phyloP scores from a whole-genome alignment of 2,113 vertebrate species.

The Halichoeres trimaculatus region DNA sequence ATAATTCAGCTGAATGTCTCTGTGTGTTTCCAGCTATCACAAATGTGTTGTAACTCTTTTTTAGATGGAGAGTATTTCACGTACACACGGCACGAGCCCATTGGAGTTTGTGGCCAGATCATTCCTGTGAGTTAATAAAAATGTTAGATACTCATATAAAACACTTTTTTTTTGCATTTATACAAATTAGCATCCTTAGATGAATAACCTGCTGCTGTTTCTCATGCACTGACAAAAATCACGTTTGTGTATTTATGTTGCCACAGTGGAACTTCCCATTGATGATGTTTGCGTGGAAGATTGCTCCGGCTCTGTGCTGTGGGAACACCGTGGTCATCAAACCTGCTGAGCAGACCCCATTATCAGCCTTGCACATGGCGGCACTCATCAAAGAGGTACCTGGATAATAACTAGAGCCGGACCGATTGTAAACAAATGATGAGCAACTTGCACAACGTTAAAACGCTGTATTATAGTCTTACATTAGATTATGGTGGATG shows the following conservation, averaged over 20 bases:
- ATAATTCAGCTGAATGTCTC: too few relatives aligned
- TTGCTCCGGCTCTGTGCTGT: slow-evolving; percentile 88
- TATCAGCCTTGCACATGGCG: slow-evolving; percentile 89
- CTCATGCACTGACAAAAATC: background rate
- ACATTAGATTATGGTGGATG: too few relatives aligned
- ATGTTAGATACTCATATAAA: too few relatives aligned
- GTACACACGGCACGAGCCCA: slow-evolving; percentile 90
- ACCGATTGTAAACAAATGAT: too few relatives aligned
- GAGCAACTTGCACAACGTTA: too few relatives aligned
- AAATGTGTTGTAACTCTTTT: slow-evolving; percentile 8
- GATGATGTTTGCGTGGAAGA: slow-evolving; percentile 91
- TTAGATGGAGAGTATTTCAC: slow-evolving; percentile 90
- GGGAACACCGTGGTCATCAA: slow-evolving; percentile 92
- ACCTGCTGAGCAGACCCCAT: slow-evolving; percentile 90
- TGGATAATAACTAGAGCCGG: too few relatives aligned
- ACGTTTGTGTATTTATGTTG: background rate
- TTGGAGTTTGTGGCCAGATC: slow-evolving; percentile 92
- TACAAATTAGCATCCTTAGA: too few relatives aligned
- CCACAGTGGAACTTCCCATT: slow-evolving; percentile 92
- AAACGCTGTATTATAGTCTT: too few relatives aligned
- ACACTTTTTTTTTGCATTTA: too few relatives aligned
- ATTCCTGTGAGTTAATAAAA: slow-evolving; percentile 87
- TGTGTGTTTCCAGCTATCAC: background rate
- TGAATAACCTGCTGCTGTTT: background rate
- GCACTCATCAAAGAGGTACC: slow-evolving; percentile 90